Evolutionary conservation across 2,888 invertebrate genomes (phyloP), one percentile per base, ranked within the genome.

Genomic region (Yponomeuta plumbellus): DNA sequence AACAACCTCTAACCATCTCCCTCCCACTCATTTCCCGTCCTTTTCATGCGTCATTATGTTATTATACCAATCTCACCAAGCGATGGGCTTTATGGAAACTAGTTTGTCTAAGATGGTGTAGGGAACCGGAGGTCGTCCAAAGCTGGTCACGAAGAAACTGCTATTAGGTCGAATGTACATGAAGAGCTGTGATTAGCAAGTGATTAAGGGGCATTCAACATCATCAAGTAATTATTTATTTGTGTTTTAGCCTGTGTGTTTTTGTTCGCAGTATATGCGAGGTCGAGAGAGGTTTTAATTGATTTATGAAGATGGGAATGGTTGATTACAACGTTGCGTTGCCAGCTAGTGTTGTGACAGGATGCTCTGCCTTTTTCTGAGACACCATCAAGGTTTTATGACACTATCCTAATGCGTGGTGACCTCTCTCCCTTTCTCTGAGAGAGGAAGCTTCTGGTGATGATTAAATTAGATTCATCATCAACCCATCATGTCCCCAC

Each of bases 151-250:
- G 13, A 52, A 3, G 44, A 17, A 52, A 52, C 44, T 52, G 44
- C 44, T 52, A 52, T 88, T 87, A 89, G 80, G 72, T 73, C 70
- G 73, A 76, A 76, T 76, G 77, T 76, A 77, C 80, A 79, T 80
- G 82, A 83, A 86, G 83, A 83, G 79, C 84, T 79, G 85, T 89
- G 87, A 89, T 89, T 88, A 89, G 87, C 88, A 80, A 80, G 80
- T 87, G 86, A 89, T 89, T 89, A 89, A 83, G 86, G 80, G 79
- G 82, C 87, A 88, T 89, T 88, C 88, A 85, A 84, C 81, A 83
- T 88, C 88, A 88, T 88, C 88, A 85, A 84, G 86, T 86, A 86
- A 88, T 89, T 88, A 88, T 89, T 89, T 89, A 89, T 89, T 88
- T 88, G 85, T 88, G 87, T 87, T 88, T 84, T 85, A 83, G 80